Evolutionary conservation across 2,888 invertebrate species (phyloP), one percentile per base, ranked within the genome.

Genomic region (Cheilosia scutellata): DNA sequence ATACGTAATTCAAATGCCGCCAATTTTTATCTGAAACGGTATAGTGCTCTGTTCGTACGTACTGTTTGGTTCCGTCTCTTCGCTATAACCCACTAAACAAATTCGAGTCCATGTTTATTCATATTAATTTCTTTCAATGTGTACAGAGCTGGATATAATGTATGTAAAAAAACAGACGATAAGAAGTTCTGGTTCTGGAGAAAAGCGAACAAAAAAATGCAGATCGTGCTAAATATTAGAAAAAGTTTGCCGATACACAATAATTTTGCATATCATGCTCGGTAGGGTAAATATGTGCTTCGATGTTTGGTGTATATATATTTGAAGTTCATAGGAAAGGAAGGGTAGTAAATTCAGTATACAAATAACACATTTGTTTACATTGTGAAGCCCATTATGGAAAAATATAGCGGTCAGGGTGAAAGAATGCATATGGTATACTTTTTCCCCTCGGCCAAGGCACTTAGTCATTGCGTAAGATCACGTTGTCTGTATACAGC

Each of bases 351-450:
- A 65, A 65, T 49, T 65, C 7, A 65, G 49, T 49, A 25, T 33
- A 31, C 16, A 27, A 47, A 62, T 20, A 16, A 16, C 33, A 68
- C 55, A 13, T n/a, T 27, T 71, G 71, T 71, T 71, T 71, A 71
- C 49, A 16, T 16, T 4, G n/a, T 29, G 49, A 60, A 37, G 49
- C 6, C 16, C 13, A 44, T 60, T 58, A 20, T 5, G 49, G 31
- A 13, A 49, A 58, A 71, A 16, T 60, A 4, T 16, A 20, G 40
- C 71, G 58, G 71, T 58, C 71, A 58, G 58, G 58, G 58, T 27
- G 20, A 49, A 49, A 9, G 27, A 27, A 71, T 49, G 37, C 27
- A 47, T 37, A 11, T 37, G 37, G 37, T 37, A 1, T 11, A 11
- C 37, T 20, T 20, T 20, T n/a, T 7, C 11, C 33, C 31, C 53